Percentiles rank a stretch among this genome's conserved stretches.
Conservation (phyloP, 2,797 vertebrate species). For the Typhlichthys eigenmanni region DNA sequence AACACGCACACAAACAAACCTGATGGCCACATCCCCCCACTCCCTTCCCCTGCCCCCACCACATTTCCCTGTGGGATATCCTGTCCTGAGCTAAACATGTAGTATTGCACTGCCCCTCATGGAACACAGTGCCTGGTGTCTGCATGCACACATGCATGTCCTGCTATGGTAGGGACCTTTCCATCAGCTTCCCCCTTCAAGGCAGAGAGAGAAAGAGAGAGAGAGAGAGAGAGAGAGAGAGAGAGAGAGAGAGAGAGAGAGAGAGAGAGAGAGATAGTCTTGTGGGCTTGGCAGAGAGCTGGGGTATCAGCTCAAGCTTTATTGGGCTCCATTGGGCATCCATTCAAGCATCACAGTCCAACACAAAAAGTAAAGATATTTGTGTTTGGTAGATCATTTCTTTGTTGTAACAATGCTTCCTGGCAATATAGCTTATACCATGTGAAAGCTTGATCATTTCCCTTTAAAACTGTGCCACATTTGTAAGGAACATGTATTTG, state of each 20-base stretch:
- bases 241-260: too few relatives aligned
- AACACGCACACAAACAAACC: slow-evolving; percentile 30
- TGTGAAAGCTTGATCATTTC: too few relatives aligned
- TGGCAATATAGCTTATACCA: too few relatives aligned
- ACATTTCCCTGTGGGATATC: slow-evolving; percentile 73
- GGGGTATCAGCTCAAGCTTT: too few relatives aligned
- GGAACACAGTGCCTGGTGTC: slow-evolving; percentile 74
- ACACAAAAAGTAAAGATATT: too few relatives aligned
- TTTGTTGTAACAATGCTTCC: too few relatives aligned
- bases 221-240: too few relatives aligned
- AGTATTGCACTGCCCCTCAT: slow-evolving; percentile 73
- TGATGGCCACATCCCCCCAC: slow-evolving; percentile 24
- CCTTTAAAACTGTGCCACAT: too few relatives aligned
- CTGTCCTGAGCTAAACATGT: slow-evolving; percentile 65
- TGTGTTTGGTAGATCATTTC: too few relatives aligned
- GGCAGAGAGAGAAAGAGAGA: slow-evolving; percentile 5
- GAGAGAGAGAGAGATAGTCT: slow-evolving; percentile 8
- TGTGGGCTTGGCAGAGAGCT: slow-evolving; percentile 15
- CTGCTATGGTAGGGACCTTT: slow-evolving; percentile 69
- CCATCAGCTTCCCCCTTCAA: slow-evolving; percentile 41
- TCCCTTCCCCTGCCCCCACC: neutral
- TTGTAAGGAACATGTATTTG: too few relatives aligned
- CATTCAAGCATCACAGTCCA: too few relatives aligned
- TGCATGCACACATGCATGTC: slow-evolving; percentile 55
- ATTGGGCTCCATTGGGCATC: too few relatives aligned